Base-by-base conservation (phyloP, 2,888 invertebrate genomes). In the Hecatera dysodea region DNA sequence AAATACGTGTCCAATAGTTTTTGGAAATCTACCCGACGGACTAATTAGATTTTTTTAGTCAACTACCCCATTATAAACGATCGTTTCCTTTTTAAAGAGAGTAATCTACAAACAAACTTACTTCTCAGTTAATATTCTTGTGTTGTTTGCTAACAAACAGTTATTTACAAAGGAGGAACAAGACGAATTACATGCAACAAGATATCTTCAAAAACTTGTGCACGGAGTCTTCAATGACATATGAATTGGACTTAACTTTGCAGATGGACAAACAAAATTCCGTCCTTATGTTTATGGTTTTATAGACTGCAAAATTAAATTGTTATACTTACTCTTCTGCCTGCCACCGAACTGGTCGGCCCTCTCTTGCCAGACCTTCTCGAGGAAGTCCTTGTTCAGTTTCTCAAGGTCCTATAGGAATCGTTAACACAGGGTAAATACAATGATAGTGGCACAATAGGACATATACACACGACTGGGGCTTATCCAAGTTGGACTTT, bases 331-430 rank as follows among this genome's bases (percentile, higher is more conserved):
- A 98, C 98, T 96, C 97, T 98, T 98, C 96, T 98, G 98, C 93
- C 99, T 98, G 95, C 97, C 97, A 93, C 97, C 97, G 96, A 98
- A 98, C 96, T 98, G 98, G 88, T 98, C 97, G 96, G 97, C 97
- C 96, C 97, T 98, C 95, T 98, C 98, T 90, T 97, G 96, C 99
- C 99, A 99, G 92, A 96, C 96, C 96, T 98, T 98, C 97, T 99
- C 99, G 92, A 97, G 95, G 93, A 93, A 93, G 96, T 99, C 98
- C 97, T 98, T 98, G 96, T 97, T 97, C 94, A 97, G 96, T 90
- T 97, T 97, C 96, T 98, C 98, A 96, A 98, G 97, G 95, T 99
- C 99, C 99, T 99, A 97, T 85, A 91, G 93, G 92, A 92, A 91
- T 85, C 88, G 94, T 92, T 93, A 94, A 93, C 92, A 93, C 92